These are phyloP conservation scores for Pristionchus maxplancki DNA, from an alignment of 2,888 invertebrate species.

Conservation along the genomic window DNA sequence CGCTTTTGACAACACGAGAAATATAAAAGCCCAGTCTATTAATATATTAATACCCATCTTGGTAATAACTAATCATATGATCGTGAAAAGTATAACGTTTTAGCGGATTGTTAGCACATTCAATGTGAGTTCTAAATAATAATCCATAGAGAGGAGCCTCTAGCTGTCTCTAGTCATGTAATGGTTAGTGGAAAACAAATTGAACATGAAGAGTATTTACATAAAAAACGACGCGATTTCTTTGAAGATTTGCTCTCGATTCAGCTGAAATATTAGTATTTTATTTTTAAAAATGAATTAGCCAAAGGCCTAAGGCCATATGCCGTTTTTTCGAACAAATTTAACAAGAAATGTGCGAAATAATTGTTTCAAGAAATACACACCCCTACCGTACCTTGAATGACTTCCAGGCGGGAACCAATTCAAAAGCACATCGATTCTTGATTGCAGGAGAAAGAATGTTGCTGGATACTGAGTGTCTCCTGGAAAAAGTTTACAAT, in stretches of 20 bases:
- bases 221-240: slow-evolving; percentile 2
- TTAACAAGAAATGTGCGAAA: no score
- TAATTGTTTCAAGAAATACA: no score
- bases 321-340: no score
- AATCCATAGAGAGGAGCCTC: background rate
- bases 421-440: slow-evolving; percentile 11
- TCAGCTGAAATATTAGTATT: slow-evolving; percentile 35
- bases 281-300: no score
- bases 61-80: background rate
- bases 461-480: slow-evolving; percentile 3
- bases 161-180: background rate
- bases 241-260: slow-evolving; percentile 43
- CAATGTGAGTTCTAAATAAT: background rate
- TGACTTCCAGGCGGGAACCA: slow-evolving; percentile 34
- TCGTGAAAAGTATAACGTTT: background rate
- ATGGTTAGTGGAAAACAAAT: background rate
- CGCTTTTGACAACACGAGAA: background rate
- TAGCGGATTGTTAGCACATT: background rate
- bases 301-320: no score
- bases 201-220: background rate
- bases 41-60: background rate
- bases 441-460: slow-evolving; percentile 23
- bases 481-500: background rate
- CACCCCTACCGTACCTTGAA: slow-evolving; percentile 34
- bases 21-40: background rate